Base-by-base conservation (phyloP, 2,797 vertebrate genomes). In the Buceros bicornis region DNA sequence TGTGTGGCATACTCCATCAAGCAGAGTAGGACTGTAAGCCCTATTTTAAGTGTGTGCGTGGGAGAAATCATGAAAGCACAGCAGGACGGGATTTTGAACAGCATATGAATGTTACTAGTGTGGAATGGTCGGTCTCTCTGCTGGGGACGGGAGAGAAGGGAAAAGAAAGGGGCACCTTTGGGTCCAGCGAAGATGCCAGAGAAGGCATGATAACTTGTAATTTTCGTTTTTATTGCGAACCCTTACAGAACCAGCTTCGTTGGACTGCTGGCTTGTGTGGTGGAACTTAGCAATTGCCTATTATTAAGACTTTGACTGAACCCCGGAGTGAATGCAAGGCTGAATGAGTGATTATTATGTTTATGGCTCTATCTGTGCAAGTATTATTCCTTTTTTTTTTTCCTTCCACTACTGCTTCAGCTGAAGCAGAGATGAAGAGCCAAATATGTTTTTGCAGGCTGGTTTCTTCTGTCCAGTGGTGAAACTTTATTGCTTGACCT, bases 31-130 rank as follows among this genome's bases (percentile, higher is more conserved):
- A 84, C 48, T 90, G 16, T 89, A 73, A 80, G 10, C 66, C 58
- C 53, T 90, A 2, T 90, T 95, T 95, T 82, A 90, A 95, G 80
- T 72, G 45, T 78, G 20, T 80, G 70, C 5, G 70, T 64, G 77
- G 82, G 80, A 95, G 85, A 88, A 93, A 40, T 58, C 54, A 42
- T 90, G 96, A 84, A 94, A 82, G 62, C 83, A 47, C 65, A 77
- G 67, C 74, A 91, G 53, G 80, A 80, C 42, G 21, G 61, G 90
- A 15, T 91, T 95, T 82, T 95, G 80, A 95, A 73, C 6, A 3
- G 80, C 45, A 40, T 85, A 28, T 40, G 87, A 57, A 76, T 31
- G 40, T 69, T 53, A 50, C 43, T 81, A 58, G 62, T 35, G 40
- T 65, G 83, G 47, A 90, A 84, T 25, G 19, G 31, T 56, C 7